phyloP scores from a whole-genome alignment of 2,797 vertebrate genomes.

The Sebastes hubbsi region DNA sequence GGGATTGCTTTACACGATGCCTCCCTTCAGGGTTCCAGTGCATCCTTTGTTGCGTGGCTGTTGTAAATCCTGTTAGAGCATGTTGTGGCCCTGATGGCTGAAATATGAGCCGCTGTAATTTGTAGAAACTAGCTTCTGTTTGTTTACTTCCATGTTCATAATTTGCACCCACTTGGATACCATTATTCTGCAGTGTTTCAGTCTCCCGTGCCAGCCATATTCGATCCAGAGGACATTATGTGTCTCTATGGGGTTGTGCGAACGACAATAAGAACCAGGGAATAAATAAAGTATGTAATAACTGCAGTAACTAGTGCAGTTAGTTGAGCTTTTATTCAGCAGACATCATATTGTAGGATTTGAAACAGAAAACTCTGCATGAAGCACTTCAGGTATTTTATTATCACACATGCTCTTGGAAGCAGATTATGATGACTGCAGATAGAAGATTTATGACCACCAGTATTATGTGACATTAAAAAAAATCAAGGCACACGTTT shows the following conservation, averaged over 20 bases:
- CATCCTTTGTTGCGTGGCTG: constrained; percentile 22
- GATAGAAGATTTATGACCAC: not conserved
- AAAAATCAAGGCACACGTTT: not conserved
- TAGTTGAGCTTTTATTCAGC: not conserved
- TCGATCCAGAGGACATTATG: constrained; percentile 5
- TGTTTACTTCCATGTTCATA: constrained; percentile 38
- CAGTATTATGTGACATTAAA: not conserved
- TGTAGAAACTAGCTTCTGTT: constrained; percentile 13
- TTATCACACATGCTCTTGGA: not conserved
- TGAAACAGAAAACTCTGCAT: not conserved
- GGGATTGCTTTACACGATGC: constrained; percentile 29
- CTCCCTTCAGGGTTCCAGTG: constrained; percentile 34
- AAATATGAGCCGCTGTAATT: constrained; percentile 37
- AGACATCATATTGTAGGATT: not conserved
- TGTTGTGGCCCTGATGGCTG: constrained; percentile 8
- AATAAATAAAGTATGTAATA: not conserved
- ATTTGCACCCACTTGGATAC: constrained; percentile 50
- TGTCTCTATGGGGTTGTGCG: not conserved
- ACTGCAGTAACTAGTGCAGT: not conserved
- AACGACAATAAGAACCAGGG: not conserved
- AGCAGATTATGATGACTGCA: not conserved
- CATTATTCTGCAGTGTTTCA: constrained; percentile 31
- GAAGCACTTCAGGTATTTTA: not conserved
- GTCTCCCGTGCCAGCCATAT: constrained; percentile 28
- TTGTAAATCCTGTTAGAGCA: constrained; percentile 11